Percentiles rank a stretch among this genome's conserved stretches.
Conservation (phyloP, 1,140 invertebrate genomes). For the Cryptotermes secundus region DNA sequence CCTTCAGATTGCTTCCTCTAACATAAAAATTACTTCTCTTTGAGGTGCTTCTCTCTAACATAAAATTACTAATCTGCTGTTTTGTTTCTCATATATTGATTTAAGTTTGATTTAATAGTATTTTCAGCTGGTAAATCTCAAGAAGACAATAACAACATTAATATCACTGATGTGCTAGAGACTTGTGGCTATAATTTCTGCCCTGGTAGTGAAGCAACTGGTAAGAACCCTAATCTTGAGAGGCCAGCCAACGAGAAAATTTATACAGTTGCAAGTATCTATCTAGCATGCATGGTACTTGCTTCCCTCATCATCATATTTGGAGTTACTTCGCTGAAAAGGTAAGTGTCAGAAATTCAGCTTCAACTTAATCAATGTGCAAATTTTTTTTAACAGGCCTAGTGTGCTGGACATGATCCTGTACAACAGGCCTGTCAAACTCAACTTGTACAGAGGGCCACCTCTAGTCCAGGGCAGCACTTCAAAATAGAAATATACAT, state of each 20-base stretch:
- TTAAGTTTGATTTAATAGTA: neutral
- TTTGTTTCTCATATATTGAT: neutral
- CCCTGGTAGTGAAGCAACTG: conserved; percentile 52
- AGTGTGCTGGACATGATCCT: too few relatives aligned
- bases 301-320: conserved; percentile 74
- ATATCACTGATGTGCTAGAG: conserved; percentile 42
- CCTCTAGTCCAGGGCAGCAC: too few relatives aligned
- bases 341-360: conserved; percentile 63
- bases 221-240: conserved; percentile 62
- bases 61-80: too few relatives aligned
- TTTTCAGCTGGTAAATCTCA: neutral
- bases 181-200: conserved; percentile 78
- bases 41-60: too few relatives aligned
- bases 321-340: conserved; percentile 78
- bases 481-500: too few relatives aligned
- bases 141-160: neutral
- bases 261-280: conserved; percentile 79
- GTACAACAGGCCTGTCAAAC: too few relatives aligned
- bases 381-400: too few relatives aligned
- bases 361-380: conserved; percentile 44
- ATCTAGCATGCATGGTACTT: conserved; percentile 72
- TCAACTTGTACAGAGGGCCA: too few relatives aligned
- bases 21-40: too few relatives aligned
- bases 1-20: too few relatives aligned
- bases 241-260: conserved; percentile 70